These are phyloP conservation scores for Drosophila miranda DNA, from an alignment of 1,140 invertebrate species.

Conservation along the genomic window DNA sequence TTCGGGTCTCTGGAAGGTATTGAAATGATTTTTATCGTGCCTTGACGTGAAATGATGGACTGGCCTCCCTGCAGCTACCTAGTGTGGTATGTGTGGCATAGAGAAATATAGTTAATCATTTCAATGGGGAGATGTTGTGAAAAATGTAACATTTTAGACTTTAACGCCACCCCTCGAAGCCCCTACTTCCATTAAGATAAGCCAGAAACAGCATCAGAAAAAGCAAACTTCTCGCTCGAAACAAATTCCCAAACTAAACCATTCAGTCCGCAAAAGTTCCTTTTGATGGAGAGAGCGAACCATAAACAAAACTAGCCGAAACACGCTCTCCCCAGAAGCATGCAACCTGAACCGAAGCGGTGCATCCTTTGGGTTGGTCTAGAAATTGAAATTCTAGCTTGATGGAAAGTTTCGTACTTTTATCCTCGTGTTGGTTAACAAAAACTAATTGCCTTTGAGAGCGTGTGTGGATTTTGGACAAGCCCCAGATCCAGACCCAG, in stretches of 20 bases:
- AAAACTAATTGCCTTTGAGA: conserved; percentile 21
- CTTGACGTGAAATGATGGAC: conserved; percentile 13
- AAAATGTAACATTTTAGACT: too few species aligned
- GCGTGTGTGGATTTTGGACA: neutral
- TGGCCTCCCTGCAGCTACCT: neutral
- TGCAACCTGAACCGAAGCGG: conserved; percentile 1
- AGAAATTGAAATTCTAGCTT: conserved; percentile 12
- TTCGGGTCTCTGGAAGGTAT: conserved; percentile 21
- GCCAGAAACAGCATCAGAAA: too few species aligned
- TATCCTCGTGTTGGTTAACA: conserved; percentile 4
- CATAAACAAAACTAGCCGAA: conserved; percentile 13
- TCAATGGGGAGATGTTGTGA: too few species aligned
- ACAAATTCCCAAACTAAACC: too few species aligned
- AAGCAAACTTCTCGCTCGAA: too few species aligned
- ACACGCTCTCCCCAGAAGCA: neutral
- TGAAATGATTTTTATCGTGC: conserved; percentile 20
- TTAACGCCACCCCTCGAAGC: too few species aligned
- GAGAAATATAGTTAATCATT: neutral
- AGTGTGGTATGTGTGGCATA: neutral
- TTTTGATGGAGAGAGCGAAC: conserved; percentile 1
- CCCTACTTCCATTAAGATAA: too few species aligned
- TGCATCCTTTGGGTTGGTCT: neutral
- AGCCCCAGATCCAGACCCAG: too few species aligned
- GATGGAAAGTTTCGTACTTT: conserved; percentile 9
- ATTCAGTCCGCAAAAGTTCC: neutral